Base-by-base conservation (phyloP, 2,888 invertebrate genomes). In the Hemicrepidius hirtus region DNA sequence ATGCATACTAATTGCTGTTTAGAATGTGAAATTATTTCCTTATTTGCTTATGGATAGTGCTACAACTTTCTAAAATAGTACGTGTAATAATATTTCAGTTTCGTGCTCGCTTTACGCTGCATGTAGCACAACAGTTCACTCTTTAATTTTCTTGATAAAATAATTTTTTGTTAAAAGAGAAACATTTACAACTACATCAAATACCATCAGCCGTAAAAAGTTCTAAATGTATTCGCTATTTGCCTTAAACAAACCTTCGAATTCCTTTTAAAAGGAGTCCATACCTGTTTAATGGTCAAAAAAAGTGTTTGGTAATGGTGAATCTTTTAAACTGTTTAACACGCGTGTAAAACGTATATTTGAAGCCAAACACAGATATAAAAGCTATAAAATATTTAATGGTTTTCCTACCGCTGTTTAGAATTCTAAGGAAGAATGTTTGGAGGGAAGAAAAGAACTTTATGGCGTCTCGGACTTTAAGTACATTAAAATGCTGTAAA, bases 301-400 rank as follows among this genome's bases (percentile, higher is more conserved):
- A 70, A 69, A 69, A 69, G 64, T 65, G 64, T 70, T 70, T 64
- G 70, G 55, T 68, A 68, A 71, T 68, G 55, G 68, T 68, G 72
- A 68, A 72, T 68, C 57, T 68, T 50, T 68, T 66, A 68, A 68
- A 55, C 35, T 69, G 65, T 78, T 78, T 78, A 78, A 78, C 73
- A 78, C 76, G 75, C 76, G 65, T 78, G 76, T 79, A 76, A 75
- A 78, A 67, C 76, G 75, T 77, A 74, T 76, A 76, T 77, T 77
- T 76, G 79, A 78, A 77, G 75, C 78, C 78, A 78, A 80, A 77
- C 78, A 77, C 70, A 77, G 77, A 77, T 79, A 79, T 77, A 79
- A 77, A 77, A 73, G 78, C 76, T 70, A 78, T 80, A 80, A 80
- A 80, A 80, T 77, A 77, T 80, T 80, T 80, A 79, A 79, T 77